Percentiles rank a stretch among this genome's conserved stretches.
These are phyloP conservation scores for Orthonevra nobilis DNA, from an alignment of 2,888 invertebrate species.

Conservation along the genomic window DNA sequence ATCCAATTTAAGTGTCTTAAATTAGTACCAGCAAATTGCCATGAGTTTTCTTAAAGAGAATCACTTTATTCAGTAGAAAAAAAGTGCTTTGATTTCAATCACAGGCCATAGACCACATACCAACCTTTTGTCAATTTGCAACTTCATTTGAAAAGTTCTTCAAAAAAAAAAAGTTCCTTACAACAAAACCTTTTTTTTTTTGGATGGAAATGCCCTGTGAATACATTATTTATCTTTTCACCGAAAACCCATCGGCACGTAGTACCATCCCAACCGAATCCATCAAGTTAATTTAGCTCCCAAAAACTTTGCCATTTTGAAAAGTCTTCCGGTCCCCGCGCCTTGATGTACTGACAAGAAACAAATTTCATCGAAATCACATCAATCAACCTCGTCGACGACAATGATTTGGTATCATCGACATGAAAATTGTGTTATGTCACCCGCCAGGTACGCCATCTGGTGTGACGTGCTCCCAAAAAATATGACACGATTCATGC, in stretches of 20 bases:
- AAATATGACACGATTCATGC: not conserved
- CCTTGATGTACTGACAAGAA: not conserved
- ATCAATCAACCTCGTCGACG: slow-evolving; percentile 23
- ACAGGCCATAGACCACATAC: too few relatives aligned
- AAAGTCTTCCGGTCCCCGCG: not conserved
- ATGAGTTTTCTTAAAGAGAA: too few relatives aligned
- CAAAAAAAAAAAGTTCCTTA: too few relatives aligned
- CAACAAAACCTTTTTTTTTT: not conserved
- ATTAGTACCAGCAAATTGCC: too few relatives aligned
- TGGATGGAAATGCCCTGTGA: not conserved
- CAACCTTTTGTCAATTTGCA: too few relatives aligned
- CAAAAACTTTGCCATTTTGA: not conserved
- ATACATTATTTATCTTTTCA: not conserved
- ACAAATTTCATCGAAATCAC: slow-evolving; percentile 25
- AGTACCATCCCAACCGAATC: not conserved
- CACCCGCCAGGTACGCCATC: slow-evolving; percentile 1
- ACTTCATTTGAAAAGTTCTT: too few relatives aligned
- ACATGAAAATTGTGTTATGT: slow-evolving; percentile 28
- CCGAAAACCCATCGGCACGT: not conserved
- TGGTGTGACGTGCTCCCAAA: not conserved
- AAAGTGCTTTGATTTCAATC: too few relatives aligned
- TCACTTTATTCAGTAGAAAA: too few relatives aligned
- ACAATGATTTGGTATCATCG: slow-evolving; percentile 23
- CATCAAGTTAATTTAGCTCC: not conserved
- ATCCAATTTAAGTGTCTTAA: too few relatives aligned